These are phyloP conservation scores for Aplochiton taeniatus DNA, from an alignment of 2,797 vertebrate species.

Conservation along the genomic window DNA sequence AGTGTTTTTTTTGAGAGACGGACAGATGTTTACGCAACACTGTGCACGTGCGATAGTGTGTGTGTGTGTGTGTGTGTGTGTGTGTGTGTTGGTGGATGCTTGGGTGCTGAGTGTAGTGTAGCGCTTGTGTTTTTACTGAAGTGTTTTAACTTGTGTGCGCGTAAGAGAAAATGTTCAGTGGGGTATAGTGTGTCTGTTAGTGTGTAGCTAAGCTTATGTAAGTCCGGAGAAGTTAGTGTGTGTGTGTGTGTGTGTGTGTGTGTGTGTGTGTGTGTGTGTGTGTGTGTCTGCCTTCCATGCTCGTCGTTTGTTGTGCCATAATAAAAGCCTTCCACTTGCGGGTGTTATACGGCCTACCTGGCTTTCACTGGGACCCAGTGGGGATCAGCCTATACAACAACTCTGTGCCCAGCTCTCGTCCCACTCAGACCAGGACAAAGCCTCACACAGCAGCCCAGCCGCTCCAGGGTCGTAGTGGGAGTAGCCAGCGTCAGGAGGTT, in stretches of 20 bases:
- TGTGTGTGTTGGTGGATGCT: background rate
- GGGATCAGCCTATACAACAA: constrained; percentile 47
- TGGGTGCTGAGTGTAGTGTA: constrained; percentile 4
- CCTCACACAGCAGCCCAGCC: constrained; percentile 31
- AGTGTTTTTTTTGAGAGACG: constrained; percentile 38
- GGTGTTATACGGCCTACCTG: constrained; percentile 59
- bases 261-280: constrained; percentile 47
- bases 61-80: constrained; percentile 2
- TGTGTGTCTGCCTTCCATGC: constrained; percentile 46
- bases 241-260: constrained; percentile 48
- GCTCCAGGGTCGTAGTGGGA: constrained; percentile 42
- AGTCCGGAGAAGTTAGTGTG: too few species aligned
- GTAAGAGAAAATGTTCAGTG: background rate
- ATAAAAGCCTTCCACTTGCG: constrained; percentile 56
- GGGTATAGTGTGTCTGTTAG: background rate
- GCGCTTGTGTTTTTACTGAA: constrained; percentile 23
- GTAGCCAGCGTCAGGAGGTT: constrained; percentile 42
- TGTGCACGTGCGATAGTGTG: constrained; percentile 4
- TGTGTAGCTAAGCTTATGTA: constrained; percentile 26
- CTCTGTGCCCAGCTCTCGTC: constrained; percentile 24
- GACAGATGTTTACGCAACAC: constrained; percentile 43
- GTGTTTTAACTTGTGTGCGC: constrained; percentile 3
- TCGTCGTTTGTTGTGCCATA: constrained; percentile 54
- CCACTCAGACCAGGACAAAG: constrained; percentile 46
- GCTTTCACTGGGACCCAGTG: constrained; percentile 50